These are phyloP conservation scores for Suncus etruscus DNA, from an alignment of 2,113 vertebrate species.

Conservation along the genomic window DNA sequence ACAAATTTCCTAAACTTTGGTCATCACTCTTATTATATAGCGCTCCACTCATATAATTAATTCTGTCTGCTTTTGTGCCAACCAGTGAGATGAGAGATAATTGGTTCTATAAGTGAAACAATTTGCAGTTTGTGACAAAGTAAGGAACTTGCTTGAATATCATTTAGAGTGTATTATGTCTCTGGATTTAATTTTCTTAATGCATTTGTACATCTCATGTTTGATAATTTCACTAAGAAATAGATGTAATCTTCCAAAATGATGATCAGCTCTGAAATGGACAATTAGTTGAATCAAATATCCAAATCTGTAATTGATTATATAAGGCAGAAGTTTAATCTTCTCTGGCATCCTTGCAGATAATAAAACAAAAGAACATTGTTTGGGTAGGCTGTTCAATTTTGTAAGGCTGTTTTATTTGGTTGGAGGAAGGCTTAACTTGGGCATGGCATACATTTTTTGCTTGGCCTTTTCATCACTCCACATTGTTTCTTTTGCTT, in stretches of 20 bases:
- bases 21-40: not conserved
- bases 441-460: not conserved
- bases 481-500: not conserved
- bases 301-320: slow-evolving; percentile 65
- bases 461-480: not conserved
- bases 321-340: slow-evolving; percentile 19
- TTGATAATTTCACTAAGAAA: slow-evolving; percentile 73
- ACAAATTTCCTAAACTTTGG: not conserved
- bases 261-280: slow-evolving; percentile 63
- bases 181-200: slow-evolving; percentile 75
- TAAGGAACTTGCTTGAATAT: slow-evolving; percentile 54
- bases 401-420: slow-evolving; percentile 7
- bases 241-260: slow-evolving; percentile 66
- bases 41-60: not conserved
- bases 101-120: slow-evolving; percentile 48
- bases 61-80: slow-evolving; percentile 31
- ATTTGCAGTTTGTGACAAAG: slow-evolving; percentile 74
- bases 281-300: slow-evolving; percentile 75
- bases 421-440: not conserved
- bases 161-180: slow-evolving; percentile 59
- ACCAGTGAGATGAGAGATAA: slow-evolving; percentile 52
- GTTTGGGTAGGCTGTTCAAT: not conserved
- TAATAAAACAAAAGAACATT: slow-evolving; percentile 28
- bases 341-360: slow-evolving; percentile 44
- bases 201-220: slow-evolving; percentile 68